Percentiles rank a stretch among this genome's conserved stretches.
Evolutionary conservation across 2,888 invertebrate genomes (phyloP).

Genomic region (Tipula unca): DNA sequence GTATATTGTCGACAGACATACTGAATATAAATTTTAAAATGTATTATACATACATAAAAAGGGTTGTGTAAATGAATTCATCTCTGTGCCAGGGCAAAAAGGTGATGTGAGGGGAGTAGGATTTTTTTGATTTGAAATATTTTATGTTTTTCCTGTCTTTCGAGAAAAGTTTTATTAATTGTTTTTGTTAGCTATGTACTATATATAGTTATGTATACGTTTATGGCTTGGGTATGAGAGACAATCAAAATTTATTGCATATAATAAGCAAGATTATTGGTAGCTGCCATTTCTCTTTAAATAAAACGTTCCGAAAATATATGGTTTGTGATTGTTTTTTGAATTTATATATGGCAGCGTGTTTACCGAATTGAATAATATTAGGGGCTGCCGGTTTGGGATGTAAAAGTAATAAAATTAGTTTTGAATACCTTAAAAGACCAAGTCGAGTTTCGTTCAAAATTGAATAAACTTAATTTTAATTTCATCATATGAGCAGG

Average conservation of each 20-base stretch:
- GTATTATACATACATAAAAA: too few species aligned
- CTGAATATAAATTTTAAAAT: background rate
- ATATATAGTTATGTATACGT: too few species aligned
- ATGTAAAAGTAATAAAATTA: too few species aligned
- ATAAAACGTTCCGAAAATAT: background rate
- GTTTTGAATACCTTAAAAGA: too few species aligned
- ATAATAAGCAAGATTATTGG: background rate
- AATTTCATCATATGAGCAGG: too few species aligned
- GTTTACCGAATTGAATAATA: too few species aligned
- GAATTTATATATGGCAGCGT: background rate
- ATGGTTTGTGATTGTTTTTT: background rate
- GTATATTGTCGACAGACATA: background rate
- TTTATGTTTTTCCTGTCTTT: background rate
- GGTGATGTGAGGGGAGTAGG: background rate
- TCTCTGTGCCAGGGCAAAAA: background rate
- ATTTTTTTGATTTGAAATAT: background rate
- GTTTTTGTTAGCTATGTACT: background rate
- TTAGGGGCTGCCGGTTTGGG: too few species aligned
- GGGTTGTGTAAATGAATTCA: background rate
- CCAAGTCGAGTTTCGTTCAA: too few species aligned
- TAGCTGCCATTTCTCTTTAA: background rate
- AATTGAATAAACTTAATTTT: too few species aligned
- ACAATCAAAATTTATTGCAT: constrained; percentile 4
- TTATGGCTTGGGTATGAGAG: background rate
- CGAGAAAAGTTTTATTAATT: background rate